A percentile compares a stretch with the other conserved stretches of the same genome.
Evolutionary conservation across 2,888 invertebrate species (phyloP).

Genomic region (Congeria kusceri): DNA sequence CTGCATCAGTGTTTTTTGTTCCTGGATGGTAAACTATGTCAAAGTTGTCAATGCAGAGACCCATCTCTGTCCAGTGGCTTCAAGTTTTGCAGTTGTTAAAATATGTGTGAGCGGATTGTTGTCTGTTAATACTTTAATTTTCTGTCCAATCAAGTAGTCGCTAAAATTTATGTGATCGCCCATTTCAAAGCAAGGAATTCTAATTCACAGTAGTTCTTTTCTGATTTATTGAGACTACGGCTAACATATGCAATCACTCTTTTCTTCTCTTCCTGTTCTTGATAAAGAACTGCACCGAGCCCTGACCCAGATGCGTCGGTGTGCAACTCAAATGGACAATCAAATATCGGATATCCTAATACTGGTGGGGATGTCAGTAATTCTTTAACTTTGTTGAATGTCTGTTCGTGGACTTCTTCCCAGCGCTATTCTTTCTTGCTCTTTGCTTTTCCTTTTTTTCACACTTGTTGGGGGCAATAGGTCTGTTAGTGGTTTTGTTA

Average conservation of each 20-base stretch:
- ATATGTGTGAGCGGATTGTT: no score
- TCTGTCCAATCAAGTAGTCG: no score
- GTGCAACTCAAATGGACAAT: constrained; percentile 16
- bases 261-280: constrained; percentile 10
- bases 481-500: constrained; percentile 12
- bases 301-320: background rate
- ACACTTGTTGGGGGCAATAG: constrained; percentile 1
- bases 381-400: constrained; percentile 8
- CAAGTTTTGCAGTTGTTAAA: no score
- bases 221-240: background rate
- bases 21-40: constrained; percentile 11
- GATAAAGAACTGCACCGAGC: constrained; percentile 13
- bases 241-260: constrained; percentile 14
- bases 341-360: constrained; percentile 12
- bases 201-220: no score
- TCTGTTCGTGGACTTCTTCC: constrained; percentile 7
- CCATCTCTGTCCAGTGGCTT: constrained; percentile 17
- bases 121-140: no score
- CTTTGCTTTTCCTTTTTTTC: constrained; percentile 3
- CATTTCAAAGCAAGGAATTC: no score
- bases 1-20: constrained; percentile 11
- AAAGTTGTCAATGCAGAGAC: constrained; percentile 11
- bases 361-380: constrained; percentile 15
- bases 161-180: no score
- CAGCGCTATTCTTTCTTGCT: background rate